Base-by-base conservation (phyloP, 2,888 invertebrate genomes). In the Amblyjoppa proteus region DNA sequence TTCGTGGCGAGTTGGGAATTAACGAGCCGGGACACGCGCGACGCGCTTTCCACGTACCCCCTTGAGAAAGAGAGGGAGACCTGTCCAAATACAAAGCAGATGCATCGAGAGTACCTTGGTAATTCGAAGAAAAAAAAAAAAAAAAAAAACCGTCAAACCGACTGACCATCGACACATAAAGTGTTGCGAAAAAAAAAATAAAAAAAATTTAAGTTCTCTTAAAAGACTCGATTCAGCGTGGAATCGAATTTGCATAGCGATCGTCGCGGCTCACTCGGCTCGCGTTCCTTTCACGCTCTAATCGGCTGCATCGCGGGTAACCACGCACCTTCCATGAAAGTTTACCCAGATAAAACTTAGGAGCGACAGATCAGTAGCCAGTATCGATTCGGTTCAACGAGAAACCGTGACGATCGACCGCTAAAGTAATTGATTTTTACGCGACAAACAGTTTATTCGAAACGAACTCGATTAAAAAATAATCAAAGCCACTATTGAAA, bases 1-100 rank as follows among this genome's bases (percentile, higher is more conserved):
- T 83, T 87, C 56, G 58, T 58, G 41, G 68, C 70, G 70, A 78
- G 82, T 82, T 56, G 69, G 78, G 84, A 87, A 87, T 87, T 87
- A 86, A 86, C 69, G 83, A 84, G 77, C 86, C 81, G 61, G 76
- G 77, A 81, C 75, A 86, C 79, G 83, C 76, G 83, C 74, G 75
- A 69, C 81, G 74, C 69, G 69, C 77, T 84, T 84, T 81, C 84
- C 68, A 61, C 51, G 69, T 28, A 58, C 58, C 58, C 58, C 58
- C 25, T 58, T 28, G 28, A 25, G 25, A 28, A 13, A 3, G 58
- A 56, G 20, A 38, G 41, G 13, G 45, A 49, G 45, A 13, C 45
- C 61, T 25, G 25, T 58, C 28, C 11, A 25, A 25, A 11, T 11
- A 58, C 58, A 58, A 58, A 25, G 25, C 25, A 45, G 51, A 75